Evolutionary conservation across 2,113 vertebrate genomes (phyloP), one percentile per base, ranked within the genome.

Genomic region (Menura novaehollandiae): DNA sequence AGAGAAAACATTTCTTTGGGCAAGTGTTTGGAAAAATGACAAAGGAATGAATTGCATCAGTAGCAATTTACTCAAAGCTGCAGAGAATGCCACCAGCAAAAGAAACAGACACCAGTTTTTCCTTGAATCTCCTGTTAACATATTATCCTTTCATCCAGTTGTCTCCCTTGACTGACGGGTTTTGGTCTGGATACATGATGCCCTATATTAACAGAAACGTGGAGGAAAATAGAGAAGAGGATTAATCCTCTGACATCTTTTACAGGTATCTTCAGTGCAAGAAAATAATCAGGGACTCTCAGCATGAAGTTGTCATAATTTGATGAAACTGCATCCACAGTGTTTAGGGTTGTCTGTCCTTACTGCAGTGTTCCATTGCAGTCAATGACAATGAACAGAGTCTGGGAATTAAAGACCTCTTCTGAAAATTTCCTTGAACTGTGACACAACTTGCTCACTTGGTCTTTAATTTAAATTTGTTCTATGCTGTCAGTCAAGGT

Each of bases 81-180:
- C 27, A 52, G 27, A 87, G 52, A 74, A 74, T 39, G 26, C 13
- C 51, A 37, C 13, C 33, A 63, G 39, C 12, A 74, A 46, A 88
- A 77, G 23, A 10, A 79, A 46, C 15, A 69, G 19, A 24, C 23
- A 74, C 5, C 20, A 39, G 4, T 26, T 79, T 64, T 55, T 5
- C 6, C 7, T 51, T 52, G 39, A 6, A n/a, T 24, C 16, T 77
- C 27, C 20, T 58, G 17, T 43, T 66, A 76, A 66, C 0, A 0
- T 32, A 8, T 5, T 47, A 22, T n/a, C 26, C 10, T 44, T 41
- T 49, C 33, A 63, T 30, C 7, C 16, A 18, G 33, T 58, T 62
- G 2, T 74, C 7, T 77, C 10, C 27, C 8, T 8, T n/a, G 15
- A 15, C 24, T 63, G 19, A 52, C 26, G 19, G 9, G 43, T 35